Percentiles rank a stretch among this genome's conserved stretches.
phyloP scores from a whole-genome alignment of 2,888 invertebrate genomes.

The Leptopilina drosophilae region DNA sequence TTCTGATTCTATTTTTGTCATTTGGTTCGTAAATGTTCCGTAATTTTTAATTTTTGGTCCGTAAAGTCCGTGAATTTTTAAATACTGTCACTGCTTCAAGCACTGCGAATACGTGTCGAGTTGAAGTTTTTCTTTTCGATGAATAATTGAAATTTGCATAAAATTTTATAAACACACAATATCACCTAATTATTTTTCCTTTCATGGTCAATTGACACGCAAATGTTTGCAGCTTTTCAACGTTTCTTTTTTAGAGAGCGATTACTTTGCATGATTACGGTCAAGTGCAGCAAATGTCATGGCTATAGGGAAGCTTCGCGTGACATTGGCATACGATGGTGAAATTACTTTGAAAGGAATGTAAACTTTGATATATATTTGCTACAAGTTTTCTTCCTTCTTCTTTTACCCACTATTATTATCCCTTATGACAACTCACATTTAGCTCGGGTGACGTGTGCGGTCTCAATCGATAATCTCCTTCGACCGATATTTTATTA shows the following conservation, averaged over 20 bases:
- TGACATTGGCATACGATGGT: constrained; percentile 22
- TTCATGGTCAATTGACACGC: constrained; percentile 36
- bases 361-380: constrained; percentile 32
- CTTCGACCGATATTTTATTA: neutral
- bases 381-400: neutral
- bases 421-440: constrained; percentile 12
- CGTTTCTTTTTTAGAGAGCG: constrained; percentile 11
- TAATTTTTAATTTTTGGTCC: too few relatives aligned
- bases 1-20: too few relatives aligned
- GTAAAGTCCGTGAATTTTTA: too few relatives aligned
- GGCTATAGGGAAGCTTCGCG: constrained; percentile 22
- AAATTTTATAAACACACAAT: neutral
- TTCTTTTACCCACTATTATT: constrained; percentile 3
- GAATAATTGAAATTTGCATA: constrained; percentile 6
- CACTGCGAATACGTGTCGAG: too few relatives aligned
- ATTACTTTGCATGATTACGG: constrained; percentile 28
- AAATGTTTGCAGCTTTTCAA: neutral
- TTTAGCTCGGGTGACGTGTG: neutral
- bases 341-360: constrained; percentile 24
- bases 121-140: neutral
- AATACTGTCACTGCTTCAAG: too few relatives aligned
- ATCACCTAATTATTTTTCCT: constrained; percentile 27
- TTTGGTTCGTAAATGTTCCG: too few relatives aligned
- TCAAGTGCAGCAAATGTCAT: constrained; percentile 40
- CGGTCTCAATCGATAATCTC: constrained; percentile 3